Base-by-base conservation (phyloP, 2,888 invertebrate species). In the Dromius quadrimaculatus region DNA sequence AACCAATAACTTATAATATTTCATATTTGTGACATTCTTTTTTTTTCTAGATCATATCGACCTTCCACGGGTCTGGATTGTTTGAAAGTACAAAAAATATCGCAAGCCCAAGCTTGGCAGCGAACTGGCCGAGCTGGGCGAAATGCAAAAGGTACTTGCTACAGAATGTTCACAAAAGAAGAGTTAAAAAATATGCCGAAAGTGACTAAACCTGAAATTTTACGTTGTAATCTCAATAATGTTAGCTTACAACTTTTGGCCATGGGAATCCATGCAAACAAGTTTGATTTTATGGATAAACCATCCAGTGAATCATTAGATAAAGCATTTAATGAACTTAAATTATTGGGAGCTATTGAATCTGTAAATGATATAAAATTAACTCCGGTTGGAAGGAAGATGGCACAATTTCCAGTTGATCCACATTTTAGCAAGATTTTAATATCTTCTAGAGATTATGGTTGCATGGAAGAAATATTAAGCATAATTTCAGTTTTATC, bases 51-150 rank as follows among this genome's bases (percentile, higher is more conserved):
- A 78, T 88, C 91, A 3, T 95, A 91, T 84, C 92, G 93, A 79
- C 88, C 93, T 0, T 84, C 86, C 17, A 93, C 92, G 17, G 94
- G 95, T 2, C 85, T 97, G 73, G 96, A 97, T 81, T 84, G 92
- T 20, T 83, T 98, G 71, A 89, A 90, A 78, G 91, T 96, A 28
- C 89, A 92, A 73, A 85, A 89, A 76, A 90, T 95, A 76, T 94
- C 97, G 15, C 92, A 94, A 82, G 95, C 97, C 28, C 97, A 97
- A 83, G 93, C 94, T 8, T 92, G 93, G 90, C 98, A 98, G 84
- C 86, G 98, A 74, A 90, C 94, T 8, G 98, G 98, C 0, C 87
- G 98, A 74, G 96, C 97, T 8, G 97, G 97, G 15, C 88, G 98
- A 71, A 94, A 95, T 78, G 87, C 89, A 1, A 86, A 92, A 70